A percentile compares a stretch with the other conserved stretches of the same genome.
These are phyloP conservation scores for Drosophila pseudotalamancana DNA, from an alignment of 2,888 invertebrate genomes.

Conservation along the genomic window DNA sequence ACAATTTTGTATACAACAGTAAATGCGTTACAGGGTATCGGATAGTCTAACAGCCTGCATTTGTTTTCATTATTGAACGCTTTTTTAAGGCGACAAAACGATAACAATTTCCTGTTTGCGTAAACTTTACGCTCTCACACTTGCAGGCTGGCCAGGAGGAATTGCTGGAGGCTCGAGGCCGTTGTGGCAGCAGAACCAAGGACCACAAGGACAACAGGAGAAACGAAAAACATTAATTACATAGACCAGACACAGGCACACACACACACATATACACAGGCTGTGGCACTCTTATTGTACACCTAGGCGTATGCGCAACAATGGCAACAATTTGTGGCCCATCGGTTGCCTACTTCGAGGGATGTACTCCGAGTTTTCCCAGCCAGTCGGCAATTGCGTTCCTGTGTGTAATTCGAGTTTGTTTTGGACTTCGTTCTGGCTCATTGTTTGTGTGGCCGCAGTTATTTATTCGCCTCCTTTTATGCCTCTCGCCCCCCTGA, in stretches of 20 bases:
- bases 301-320: slow-evolving; percentile 52
- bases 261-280: slow-evolving; percentile 11
- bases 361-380: background rate
- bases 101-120: slow-evolving; percentile 65
- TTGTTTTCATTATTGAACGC: slow-evolving; percentile 5
- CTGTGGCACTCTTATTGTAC: slow-evolving; percentile 22
- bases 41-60: too few species aligned
- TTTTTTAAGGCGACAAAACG: slow-evolving; percentile 61
- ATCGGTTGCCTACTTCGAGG: slow-evolving; percentile 43
- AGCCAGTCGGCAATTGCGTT: background rate
- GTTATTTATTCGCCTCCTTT: slow-evolving; percentile 58
- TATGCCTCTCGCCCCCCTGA: slow-evolving; percentile 26
- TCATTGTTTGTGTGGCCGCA: slow-evolving; percentile 47
- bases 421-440: slow-evolving; percentile 30
- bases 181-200: background rate
- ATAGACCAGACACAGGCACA: slow-evolving; percentile 31
- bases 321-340: slow-evolving; percentile 48
- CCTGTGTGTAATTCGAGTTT: slow-evolving; percentile 59
- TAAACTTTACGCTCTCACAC: slow-evolving; percentile 55
- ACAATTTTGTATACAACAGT: background rate
- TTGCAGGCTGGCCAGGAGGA: slow-evolving; percentile 19
- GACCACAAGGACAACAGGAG: slow-evolving; percentile 4
- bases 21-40: slow-evolving; percentile 4
- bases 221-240: slow-evolving; percentile 68
- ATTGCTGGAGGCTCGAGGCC: slow-evolving; percentile 8